Conservation (phyloP, 2,113 vertebrate genomes). For the Heptranchias perlo region DNA sequence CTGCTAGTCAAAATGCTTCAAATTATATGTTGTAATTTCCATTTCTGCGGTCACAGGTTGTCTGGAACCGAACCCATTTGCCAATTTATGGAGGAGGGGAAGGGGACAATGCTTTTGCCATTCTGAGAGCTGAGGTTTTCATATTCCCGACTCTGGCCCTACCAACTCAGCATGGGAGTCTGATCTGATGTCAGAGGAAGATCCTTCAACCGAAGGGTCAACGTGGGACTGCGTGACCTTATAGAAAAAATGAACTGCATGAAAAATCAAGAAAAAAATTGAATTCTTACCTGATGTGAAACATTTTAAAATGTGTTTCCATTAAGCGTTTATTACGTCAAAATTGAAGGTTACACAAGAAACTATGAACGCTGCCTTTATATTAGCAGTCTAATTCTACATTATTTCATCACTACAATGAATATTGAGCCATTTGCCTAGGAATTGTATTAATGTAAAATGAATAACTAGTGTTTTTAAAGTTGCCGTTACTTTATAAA, state of each 20-base stretch:
- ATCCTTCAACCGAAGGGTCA: neutral
- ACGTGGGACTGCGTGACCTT: neutral
- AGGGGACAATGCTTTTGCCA: neutral
- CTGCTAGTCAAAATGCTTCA: neutral
- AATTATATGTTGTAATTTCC: neutral
- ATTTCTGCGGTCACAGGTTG: neutral
- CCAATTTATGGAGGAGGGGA: neutral
- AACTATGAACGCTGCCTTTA: neutral
- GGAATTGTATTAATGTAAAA: neutral
- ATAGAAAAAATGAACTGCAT: neutral
- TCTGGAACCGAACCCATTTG: neutral
- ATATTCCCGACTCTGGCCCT: neutral
- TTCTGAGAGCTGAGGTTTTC: neutral
- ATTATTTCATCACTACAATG: neutral
- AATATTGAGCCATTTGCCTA: neutral
- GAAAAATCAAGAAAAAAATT: neutral
- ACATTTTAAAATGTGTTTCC: neutral
- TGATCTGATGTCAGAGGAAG: neutral
- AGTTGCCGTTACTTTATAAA: neutral
- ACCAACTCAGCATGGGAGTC: neutral
- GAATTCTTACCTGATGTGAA: neutral
- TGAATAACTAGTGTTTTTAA: neutral
- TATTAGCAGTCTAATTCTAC: neutral
- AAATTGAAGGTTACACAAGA: neutral
- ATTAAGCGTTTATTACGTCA: neutral